These are phyloP conservation scores for Diploscapter pachys DNA, from an alignment of 1,140 invertebrate genomes.

Conservation along the genomic window DNA sequence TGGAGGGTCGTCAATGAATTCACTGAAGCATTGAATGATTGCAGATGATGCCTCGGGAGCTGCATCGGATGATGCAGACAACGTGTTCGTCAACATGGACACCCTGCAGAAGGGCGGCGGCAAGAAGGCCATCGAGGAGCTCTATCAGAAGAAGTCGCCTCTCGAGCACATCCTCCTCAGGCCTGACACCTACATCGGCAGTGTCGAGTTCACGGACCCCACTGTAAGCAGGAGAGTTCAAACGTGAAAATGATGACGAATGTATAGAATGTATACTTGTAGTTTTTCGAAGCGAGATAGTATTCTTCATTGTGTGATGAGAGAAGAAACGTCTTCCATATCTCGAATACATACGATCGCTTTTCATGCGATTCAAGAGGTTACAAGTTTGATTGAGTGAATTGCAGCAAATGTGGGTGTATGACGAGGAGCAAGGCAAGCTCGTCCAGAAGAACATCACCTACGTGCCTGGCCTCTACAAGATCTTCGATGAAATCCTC, in stretches of 20 bases:
- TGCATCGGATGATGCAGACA: too few species aligned
- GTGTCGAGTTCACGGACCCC: constrained; percentile 70
- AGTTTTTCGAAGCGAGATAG: too few species aligned
- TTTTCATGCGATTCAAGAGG: neutral
- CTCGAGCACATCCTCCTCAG: constrained; percentile 93
- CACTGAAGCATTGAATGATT: too few species aligned
- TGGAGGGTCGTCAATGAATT: too few species aligned
- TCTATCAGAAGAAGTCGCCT: constrained; percentile 95
- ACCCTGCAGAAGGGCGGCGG: too few species aligned
- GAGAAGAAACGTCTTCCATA: too few species aligned
- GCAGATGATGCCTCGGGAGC: too few species aligned
- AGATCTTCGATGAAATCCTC: constrained; percentile 98
- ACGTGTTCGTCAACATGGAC: too few species aligned
- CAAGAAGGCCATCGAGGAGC: constrained; percentile 77
- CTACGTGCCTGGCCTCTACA: constrained; percentile 95
- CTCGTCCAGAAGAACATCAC: constrained; percentile 84
- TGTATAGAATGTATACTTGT: too few species aligned
- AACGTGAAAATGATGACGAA: too few species aligned
- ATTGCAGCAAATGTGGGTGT: constrained; percentile 81
- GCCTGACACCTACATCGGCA: constrained; percentile 98
- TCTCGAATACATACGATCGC: too few species aligned
- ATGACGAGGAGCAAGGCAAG: constrained; percentile 71
- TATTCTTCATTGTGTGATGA: too few species aligned
- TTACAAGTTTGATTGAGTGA: constrained; percentile 24
- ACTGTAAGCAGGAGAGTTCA: constrained; percentile 6